phyloP scores from a whole-genome alignment of 2,797 vertebrate genomes.

The Syncerus caffer region DNA sequence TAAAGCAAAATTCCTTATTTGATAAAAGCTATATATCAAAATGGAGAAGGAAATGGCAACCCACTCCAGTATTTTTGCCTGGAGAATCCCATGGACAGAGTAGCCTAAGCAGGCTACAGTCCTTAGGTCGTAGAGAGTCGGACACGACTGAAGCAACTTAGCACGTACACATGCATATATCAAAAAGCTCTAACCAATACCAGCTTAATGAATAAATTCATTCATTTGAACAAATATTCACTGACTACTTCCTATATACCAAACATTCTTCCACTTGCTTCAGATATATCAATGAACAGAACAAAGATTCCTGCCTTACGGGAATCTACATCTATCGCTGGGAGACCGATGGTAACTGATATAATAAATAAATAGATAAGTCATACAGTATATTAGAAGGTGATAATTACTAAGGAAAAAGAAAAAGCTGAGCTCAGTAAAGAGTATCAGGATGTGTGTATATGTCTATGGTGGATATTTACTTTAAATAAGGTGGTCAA shows the following conservation, averaged over 20 bases:
- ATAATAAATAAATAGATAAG: not conserved
- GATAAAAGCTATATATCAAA: constrained; percentile 35
- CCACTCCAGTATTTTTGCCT: not conserved
- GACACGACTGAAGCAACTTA: not conserved
- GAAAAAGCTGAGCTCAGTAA: not conserved
- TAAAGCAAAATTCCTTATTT: not conserved
- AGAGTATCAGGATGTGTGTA: not conserved
- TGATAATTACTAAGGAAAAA: constrained; percentile 20
- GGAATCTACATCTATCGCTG: not conserved
- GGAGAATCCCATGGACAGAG: not conserved
- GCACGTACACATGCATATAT: not conserved
- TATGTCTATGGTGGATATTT: not conserved
- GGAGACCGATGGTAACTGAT: not conserved
- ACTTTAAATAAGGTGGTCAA: constrained; percentile 16
- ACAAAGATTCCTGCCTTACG: not conserved
- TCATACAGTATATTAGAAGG: not conserved
- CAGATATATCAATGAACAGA: not conserved
- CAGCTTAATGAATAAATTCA: not conserved
- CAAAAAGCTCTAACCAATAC: not conserved
- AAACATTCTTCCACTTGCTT: not conserved
- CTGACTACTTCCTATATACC: not conserved
- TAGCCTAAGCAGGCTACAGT: not conserved
- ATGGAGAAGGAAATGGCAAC: not conserved
- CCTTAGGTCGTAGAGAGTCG: not conserved
- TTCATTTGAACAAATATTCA: constrained; percentile 2